Conservation (phyloP, 2,888 invertebrate genomes). For the Eledona agricola region DNA sequence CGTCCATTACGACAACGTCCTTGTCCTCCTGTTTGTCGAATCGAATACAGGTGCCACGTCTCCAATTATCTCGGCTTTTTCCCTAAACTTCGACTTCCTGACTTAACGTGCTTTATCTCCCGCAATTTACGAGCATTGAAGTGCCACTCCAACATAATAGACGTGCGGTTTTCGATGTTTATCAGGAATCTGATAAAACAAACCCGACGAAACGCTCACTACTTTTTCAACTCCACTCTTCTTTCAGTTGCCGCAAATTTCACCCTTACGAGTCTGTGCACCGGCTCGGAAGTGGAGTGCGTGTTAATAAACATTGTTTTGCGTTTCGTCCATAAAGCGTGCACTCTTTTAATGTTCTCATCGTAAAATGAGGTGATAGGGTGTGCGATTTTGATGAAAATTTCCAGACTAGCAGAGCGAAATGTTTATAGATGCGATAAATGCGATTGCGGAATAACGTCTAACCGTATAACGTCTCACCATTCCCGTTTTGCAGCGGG, state of each 20-base stretch:
- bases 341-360: conserved; percentile 1
- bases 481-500: conserved; percentile 27
- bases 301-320: too few species aligned
- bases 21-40: too few species aligned
- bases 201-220: conserved; percentile 1
- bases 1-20: too few species aligned
- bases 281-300: too few species aligned
- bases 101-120: conserved; percentile 3
- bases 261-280: too few species aligned
- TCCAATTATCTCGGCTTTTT: too few species aligned
- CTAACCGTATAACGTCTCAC: conserved; percentile 29
- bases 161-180: neutral
- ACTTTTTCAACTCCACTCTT: too few species aligned
- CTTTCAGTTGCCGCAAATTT: too few species aligned
- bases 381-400: conserved; percentile 33
- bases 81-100: neutral
- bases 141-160: neutral
- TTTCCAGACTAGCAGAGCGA: conserved; percentile 32
- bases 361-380: conserved; percentile 22
- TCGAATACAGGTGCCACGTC: too few species aligned
- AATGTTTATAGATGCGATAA: conserved; percentile 37
- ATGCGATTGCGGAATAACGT: conserved; percentile 31
- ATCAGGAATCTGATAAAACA: conserved; percentile 2
- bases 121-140: neutral
- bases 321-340: too few species aligned